Evolutionary conservation across 2,797 vertebrate genomes (phyloP).

Genomic region (Halcyon leucocephala): DNA sequence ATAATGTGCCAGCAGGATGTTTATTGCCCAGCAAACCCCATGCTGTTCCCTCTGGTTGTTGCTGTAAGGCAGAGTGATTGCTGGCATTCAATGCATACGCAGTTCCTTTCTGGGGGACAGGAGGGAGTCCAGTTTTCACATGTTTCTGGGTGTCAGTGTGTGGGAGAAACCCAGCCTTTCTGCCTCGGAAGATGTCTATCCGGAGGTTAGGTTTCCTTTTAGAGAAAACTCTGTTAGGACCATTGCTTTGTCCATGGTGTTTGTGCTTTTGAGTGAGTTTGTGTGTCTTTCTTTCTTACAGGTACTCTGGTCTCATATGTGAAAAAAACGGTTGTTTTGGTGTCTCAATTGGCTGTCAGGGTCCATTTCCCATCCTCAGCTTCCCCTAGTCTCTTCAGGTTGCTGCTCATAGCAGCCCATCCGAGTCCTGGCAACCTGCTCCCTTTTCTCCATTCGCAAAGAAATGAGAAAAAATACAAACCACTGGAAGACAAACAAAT

Average conservation of each 20-base stretch:
- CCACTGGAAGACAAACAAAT: background rate
- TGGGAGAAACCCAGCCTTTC: background rate
- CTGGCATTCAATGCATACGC: background rate
- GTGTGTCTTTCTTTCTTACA: background rate
- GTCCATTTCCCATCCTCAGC: background rate
- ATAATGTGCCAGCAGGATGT: background rate
- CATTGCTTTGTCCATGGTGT: background rate
- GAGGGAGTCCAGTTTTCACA: background rate
- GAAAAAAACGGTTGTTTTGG: background rate
- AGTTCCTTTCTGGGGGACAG: background rate
- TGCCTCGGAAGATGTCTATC: background rate
- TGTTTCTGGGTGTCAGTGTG: background rate
- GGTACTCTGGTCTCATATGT: background rate
- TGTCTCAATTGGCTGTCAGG: background rate
- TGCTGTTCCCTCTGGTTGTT: background rate
- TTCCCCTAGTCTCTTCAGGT: background rate
- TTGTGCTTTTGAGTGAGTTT: background rate
- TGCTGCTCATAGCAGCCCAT: background rate
- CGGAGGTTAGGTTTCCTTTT: background rate
- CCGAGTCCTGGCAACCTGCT: background rate
- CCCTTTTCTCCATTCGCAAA: background rate
- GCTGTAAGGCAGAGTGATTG: background rate
- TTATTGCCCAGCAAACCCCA: conserved; percentile 15
- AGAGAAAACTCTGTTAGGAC: background rate
- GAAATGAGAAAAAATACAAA: background rate